phyloP scores from a whole-genome alignment of 2,113 vertebrate species.

The Mesoclemmys tuberculata region DNA sequence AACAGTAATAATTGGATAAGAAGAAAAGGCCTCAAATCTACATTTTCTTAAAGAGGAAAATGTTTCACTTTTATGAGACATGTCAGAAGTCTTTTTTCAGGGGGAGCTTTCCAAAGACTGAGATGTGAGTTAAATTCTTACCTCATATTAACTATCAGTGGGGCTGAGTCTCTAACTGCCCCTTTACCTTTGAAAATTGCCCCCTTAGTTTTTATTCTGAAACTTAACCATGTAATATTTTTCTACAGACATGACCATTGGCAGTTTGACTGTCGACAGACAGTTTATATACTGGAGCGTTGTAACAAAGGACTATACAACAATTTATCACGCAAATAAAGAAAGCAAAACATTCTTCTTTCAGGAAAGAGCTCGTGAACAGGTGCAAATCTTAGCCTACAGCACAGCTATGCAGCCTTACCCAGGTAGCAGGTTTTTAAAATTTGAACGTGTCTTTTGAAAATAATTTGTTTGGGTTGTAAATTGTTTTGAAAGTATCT shows the following conservation, averaged over 20 bases:
- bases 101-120: neutral
- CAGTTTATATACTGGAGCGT: constrained; percentile 76
- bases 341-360: neutral
- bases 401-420: constrained; percentile 65
- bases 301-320: constrained; percentile 28
- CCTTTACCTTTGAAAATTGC: neutral
- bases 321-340: constrained; percentile 70
- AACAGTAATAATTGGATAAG: neutral
- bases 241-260: constrained; percentile 54
- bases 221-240: constrained; percentile 3
- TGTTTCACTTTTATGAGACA: neutral
- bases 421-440: constrained; percentile 71
- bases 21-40: neutral
- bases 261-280: constrained; percentile 72
- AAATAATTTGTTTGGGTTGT: neutral
- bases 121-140: neutral
- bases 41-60: neutral
- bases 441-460: neutral
- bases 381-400: constrained; percentile 63
- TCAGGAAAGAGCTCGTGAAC: neutral
- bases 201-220: neutral
- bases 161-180: fast-evolving
- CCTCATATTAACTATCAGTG: neutral
- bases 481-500: neutral
- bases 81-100: neutral